Conservation (phyloP, 2,113 vertebrate species). For the Neogale vison region DNA sequence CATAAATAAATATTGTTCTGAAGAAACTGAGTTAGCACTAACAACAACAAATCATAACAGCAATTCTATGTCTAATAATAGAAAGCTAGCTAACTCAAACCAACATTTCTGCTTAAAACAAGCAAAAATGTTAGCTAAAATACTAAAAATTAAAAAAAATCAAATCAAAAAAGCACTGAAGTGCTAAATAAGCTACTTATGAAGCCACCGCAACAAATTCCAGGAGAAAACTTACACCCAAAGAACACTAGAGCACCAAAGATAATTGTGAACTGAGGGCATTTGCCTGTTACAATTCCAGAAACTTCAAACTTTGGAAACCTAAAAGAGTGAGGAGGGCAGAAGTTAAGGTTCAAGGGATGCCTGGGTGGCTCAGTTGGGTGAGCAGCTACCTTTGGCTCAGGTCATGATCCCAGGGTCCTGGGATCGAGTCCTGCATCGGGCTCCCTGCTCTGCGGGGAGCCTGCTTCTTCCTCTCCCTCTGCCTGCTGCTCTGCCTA, state of each 20-base stretch:
- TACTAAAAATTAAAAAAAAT: background rate
- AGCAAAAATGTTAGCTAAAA: background rate
- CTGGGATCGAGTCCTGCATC: no score
- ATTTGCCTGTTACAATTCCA: background rate
- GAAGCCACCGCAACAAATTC: background rate
- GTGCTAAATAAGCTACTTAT: constrained; percentile 1
- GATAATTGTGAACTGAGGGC: background rate
- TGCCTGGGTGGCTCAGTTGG: no score
- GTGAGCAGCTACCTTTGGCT: no score
- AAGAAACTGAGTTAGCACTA: constrained; percentile 19
- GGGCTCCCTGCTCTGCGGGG: no score
- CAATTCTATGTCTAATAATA: constrained; percentile 1
- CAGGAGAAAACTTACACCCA: background rate
- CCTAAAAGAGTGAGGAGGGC: background rate
- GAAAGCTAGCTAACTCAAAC: background rate
- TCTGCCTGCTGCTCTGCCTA: no score
- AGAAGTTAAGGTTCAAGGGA: background rate
- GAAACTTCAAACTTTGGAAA: background rate
- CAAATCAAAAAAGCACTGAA: background rate
- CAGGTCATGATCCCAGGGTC: no score
- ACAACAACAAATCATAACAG: constrained; percentile 21
- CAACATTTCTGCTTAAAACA: background rate
- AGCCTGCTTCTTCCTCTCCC: no score
- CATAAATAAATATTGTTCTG: background rate
- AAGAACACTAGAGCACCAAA: background rate